Percentiles rank a stretch among this genome's conserved stretches.
phyloP scores from a whole-genome alignment of 1,140 invertebrate genomes.

The Ladona fulva region DNA sequence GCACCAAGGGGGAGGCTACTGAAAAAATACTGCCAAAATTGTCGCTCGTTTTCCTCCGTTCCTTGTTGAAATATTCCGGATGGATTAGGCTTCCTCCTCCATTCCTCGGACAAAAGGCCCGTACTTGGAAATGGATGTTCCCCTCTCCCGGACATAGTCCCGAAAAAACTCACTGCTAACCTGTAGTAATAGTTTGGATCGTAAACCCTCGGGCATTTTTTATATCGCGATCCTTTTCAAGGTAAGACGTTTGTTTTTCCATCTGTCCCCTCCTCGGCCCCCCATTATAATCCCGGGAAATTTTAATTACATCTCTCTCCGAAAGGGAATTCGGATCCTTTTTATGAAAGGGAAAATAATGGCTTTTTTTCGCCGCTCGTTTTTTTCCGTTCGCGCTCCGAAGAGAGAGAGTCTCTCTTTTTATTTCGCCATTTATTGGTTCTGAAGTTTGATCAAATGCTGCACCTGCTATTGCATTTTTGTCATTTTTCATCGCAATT shows the following conservation, averaged over 20 bases:
- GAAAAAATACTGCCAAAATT: background rate
- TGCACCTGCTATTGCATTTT: background rate
- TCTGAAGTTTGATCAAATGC: slow-evolving; percentile 2
- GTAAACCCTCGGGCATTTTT: too few relatives aligned
- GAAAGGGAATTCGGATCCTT: background rate
- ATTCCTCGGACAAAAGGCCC: background rate
- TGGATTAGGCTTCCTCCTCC: background rate
- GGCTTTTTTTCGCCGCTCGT: background rate
- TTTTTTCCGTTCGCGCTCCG: background rate
- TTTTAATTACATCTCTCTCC: background rate
- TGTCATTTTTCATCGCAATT: background rate
- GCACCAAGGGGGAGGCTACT: background rate
- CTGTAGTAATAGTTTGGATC: too few relatives aligned
- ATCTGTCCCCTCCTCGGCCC: too few relatives aligned
- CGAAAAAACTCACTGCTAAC: too few relatives aligned
- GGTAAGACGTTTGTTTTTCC: too few relatives aligned
- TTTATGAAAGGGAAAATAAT: slow-evolving; percentile 8
- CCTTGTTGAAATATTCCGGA: background rate
- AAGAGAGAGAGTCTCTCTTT: background rate
- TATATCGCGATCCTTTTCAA: too few relatives aligned
- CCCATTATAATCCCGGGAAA: too few relatives aligned
- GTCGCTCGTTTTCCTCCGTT: background rate
- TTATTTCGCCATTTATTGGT: background rate
- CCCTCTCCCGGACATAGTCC: background rate
- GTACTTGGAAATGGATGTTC: background rate